Base-by-base conservation (phyloP, 64 coral and sea anemone species). In the Dendrophyllia cribrosa region DNA sequence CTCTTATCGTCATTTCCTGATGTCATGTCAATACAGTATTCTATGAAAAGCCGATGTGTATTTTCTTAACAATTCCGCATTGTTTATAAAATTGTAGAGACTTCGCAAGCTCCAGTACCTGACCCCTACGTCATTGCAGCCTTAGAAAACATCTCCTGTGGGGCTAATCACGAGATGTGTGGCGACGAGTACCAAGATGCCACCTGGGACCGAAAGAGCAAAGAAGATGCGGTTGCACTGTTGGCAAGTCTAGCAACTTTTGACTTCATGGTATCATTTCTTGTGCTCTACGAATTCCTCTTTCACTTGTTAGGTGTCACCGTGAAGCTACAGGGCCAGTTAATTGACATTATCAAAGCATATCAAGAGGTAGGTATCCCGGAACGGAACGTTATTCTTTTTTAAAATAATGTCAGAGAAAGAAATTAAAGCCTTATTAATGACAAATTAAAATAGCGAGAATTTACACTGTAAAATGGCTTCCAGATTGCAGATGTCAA, bases 261-360 rank as follows among this genome's bases (percentile, higher is more conserved):
- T 75, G 86, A 94, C 51, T 89, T 94, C 77, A 89, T 89, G 21
- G 88, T 90, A 4, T 79, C 92, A 50, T 75, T 94, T 46, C 92
- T 94, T 76, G 86, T 94, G 69, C 62, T 94, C 17, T 83, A 94
- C 86, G 86, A 94, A 77, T 94, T 89, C 76, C 43, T 94, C 19
- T 94, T 75, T 19, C 76, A 94, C 66, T 79, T 89, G 66, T 80
- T 68, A 60, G 92, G 92, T 22, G 70, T 93, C 74, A 93, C 74
- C 66, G 72, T 87, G 73, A 93, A 93, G 51, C 76, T 93, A 19
- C 91, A 88, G 76, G 83, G 91, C 26, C 45, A 51, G 71, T 78
- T 84, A 60, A 78, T 93, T 21, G 75, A 88, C 64, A 72, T 88
- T 59, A 88, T 88, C 51, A 93, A 79, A 20, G 75, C 74, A 68